Evolutionary conservation across 2,888 invertebrate genomes (phyloP).

Genomic region (Choreutis nemorana): DNA sequence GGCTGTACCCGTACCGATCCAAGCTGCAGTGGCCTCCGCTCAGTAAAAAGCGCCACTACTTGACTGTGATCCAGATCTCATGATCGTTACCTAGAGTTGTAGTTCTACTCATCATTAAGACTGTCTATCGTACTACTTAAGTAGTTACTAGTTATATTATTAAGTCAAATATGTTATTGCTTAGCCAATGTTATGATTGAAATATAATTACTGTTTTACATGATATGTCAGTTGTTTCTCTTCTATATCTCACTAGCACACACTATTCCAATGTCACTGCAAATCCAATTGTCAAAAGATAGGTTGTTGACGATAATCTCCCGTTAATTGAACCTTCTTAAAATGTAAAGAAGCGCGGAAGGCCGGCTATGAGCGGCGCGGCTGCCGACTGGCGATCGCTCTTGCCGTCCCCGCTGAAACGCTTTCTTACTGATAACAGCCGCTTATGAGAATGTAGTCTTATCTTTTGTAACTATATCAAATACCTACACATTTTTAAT

Average conservation of each 20-base stretch:
- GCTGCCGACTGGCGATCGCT: constrained; percentile 13
- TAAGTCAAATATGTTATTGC: constrained; percentile 38
- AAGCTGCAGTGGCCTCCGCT: constrained; percentile 17
- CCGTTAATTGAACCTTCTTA: neutral
- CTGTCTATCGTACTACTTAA: constrained; percentile 58
- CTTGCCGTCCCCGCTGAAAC: constrained; percentile 3
- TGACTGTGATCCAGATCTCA: constrained; percentile 61
- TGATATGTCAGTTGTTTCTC: constrained; percentile 30
- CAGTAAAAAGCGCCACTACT: constrained; percentile 23
- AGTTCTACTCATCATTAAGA: constrained; percentile 54
- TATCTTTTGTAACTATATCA: no score
- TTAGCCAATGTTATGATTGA: constrained; percentile 36
- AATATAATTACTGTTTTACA: constrained; percentile 32
- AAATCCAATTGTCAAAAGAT: neutral
- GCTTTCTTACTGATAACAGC: constrained; percentile 13
- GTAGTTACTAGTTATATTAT: constrained; percentile 41
- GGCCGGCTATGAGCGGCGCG: constrained; percentile 11
- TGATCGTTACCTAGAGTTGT: constrained; percentile 55
- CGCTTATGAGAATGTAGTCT: no score
- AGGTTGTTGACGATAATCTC: neutral
- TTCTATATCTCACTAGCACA: constrained; percentile 15
- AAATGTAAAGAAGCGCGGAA: constrained; percentile 1
- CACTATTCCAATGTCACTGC: constrained; percentile 15
- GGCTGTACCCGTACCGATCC: constrained; percentile 16
- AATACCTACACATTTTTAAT: no score